A percentile compares a stretch with the other conserved stretches of the same genome.
These are phyloP conservation scores for Coremacera marginata DNA, from an alignment of 2,888 invertebrate species.

Conservation along the genomic window DNA sequence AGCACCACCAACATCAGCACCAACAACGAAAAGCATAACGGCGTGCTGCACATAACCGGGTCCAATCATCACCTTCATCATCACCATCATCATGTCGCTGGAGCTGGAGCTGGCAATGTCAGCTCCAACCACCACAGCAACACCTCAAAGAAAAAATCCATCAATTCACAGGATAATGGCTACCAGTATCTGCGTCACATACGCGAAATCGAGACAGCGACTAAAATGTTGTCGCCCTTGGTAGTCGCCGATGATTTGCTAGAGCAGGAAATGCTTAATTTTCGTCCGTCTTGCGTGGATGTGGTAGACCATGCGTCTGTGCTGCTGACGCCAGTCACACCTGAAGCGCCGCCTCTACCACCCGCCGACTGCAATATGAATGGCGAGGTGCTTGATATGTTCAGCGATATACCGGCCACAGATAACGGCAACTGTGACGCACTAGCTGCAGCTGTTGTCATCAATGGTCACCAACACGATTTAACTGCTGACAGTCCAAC, in stretches of 20 bases:
- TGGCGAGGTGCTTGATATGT: slow-evolving; percentile 45
- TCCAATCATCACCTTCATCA: slow-evolving; percentile 37
- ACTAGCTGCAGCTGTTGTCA: slow-evolving; percentile 11
- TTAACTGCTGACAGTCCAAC: slow-evolving; percentile 50
- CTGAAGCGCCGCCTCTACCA: slow-evolving; percentile 34
- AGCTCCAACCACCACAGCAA: slow-evolving; percentile 42
- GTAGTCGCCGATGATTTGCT: slow-evolving; percentile 58
- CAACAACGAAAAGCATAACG: slow-evolving; percentile 32
- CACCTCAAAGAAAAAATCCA: slow-evolving; percentile 54
- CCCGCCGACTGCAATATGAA: slow-evolving; percentile 62
- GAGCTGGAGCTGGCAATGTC: slow-evolving; percentile 17
- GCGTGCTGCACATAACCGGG: slow-evolving; percentile 37
- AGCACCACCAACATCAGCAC: slow-evolving; percentile 43
- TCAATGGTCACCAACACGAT: slow-evolving; percentile 44
- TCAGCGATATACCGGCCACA: not conserved
- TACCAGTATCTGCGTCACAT: slow-evolving; percentile 69
- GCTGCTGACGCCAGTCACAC: slow-evolving; percentile 46
- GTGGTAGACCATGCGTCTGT: slow-evolving; percentile 59
- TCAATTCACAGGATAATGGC: slow-evolving; percentile 64
- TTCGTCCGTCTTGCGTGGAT: slow-evolving; percentile 55
- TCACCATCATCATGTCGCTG: slow-evolving; percentile 44
- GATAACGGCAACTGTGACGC: slow-evolving; percentile 58
- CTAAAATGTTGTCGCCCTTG: slow-evolving; percentile 65
- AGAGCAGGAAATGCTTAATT: slow-evolving; percentile 53
- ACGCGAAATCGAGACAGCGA: slow-evolving; percentile 68